A percentile compares a stretch with the other conserved stretches of the same genome.
Evolutionary conservation across 37 sponge, comb jelly and placozoan genomes (phyloP).

Genomic region (Beroe ovata): DNA sequence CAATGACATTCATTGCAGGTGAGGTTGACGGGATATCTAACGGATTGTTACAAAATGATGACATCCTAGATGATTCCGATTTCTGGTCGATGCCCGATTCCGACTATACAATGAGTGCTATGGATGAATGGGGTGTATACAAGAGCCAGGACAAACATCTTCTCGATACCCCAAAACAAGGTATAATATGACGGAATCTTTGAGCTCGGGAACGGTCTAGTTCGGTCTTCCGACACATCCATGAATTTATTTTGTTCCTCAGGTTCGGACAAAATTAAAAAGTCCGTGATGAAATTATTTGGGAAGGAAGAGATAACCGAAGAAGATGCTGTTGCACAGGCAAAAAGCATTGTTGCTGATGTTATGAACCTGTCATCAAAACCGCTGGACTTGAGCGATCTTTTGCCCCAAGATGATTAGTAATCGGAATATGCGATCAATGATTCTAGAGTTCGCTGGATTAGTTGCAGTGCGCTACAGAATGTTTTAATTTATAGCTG

Average conservation of each 20-base stretch:
- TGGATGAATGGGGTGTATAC: constrained; percentile 63
- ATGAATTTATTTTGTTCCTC: no score
- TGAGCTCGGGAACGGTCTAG: no score
- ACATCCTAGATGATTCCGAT: constrained; percentile 27
- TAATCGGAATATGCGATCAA: no score
- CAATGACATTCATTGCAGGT: no score
- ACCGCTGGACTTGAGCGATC: constrained; percentile 3
- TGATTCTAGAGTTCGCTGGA: no score
- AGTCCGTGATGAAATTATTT: constrained; percentile 24
- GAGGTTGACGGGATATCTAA: not conserved
- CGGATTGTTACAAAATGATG: not conserved
- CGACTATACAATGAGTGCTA: constrained; percentile 44
- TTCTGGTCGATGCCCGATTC: constrained; percentile 54
- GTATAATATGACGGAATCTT: no score
- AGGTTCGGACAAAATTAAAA: constrained; percentile 57
- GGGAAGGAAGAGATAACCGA: constrained; percentile 60
- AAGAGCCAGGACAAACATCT: constrained; percentile 46
- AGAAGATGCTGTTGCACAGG: constrained; percentile 45
- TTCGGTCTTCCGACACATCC: no score
- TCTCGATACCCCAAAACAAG: constrained; percentile 16
- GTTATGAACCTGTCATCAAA: constrained; percentile 25
- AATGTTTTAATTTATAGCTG: no score
- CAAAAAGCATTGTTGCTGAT: constrained; percentile 58
- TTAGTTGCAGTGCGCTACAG: no score
- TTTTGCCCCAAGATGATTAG: constrained; percentile 2